Base-by-base conservation (phyloP, 2,888 invertebrate genomes). In the Microctonus aethiopoides region DNA sequence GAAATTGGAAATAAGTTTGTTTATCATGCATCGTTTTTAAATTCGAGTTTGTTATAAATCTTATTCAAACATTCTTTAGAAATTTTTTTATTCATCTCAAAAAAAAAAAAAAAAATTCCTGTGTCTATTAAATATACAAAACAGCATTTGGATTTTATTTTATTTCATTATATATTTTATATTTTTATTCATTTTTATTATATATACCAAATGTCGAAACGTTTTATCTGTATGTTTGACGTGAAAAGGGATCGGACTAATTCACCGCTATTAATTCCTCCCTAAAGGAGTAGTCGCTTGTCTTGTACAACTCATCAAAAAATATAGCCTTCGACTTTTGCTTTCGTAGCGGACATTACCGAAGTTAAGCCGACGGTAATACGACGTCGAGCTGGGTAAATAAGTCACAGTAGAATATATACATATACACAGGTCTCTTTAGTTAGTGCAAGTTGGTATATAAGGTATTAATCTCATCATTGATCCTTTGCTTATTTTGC, bases 341-440 rank as follows among this genome's bases (percentile, higher is more conserved):
- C n/a, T n/a, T 41, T 56, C 46, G 22, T 9, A 16, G 1, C 9
- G 16, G 20, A 64, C 26, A 36, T 59, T 68, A 34, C 63, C 72
- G 75, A 77, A 75, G 74, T 72, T 81, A 81, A 80, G 77, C 78
- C 76, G 78, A 80, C 78, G 77, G 76, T 79, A 79, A 80, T 81
- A 70, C 76, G 80, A 80, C 80, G 73, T 78, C 71, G 67, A 75
- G 68, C 76, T 73, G 75, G 6, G 78, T 80, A 79, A 80, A 80
- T 81, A 77, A 76, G 76, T 75, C 71, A 66, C 70, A 67, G 66
- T 74, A 60, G 59, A 36, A 64, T 54, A 75, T 70, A 66, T 65
- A 70, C 67, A 56, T 52, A 65, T 69, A 29, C 7, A 29, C 29
- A 29, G n/a, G 32, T 64, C 61, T 69, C 61, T 41, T 36, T 39